These are phyloP conservation scores for Spongilla lacustris DNA, from an alignment of 37 sponge, comb jelly and placozoan genomes.

Conservation along the genomic window DNA sequence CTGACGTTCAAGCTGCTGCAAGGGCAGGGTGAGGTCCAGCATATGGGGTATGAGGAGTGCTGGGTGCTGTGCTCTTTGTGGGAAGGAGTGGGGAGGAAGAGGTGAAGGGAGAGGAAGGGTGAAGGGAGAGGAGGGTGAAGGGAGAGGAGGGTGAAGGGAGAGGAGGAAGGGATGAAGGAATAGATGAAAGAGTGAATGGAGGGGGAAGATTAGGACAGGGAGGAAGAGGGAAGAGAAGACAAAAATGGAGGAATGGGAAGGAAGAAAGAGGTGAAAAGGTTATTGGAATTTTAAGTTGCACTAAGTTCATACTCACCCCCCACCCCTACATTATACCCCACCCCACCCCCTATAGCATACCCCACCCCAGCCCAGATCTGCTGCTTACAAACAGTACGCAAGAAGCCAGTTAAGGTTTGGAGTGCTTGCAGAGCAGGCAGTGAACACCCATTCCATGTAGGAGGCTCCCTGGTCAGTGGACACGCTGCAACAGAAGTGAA, in stretches of 20 bases:
- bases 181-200: background rate
- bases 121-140: background rate
- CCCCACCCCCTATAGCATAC: no score
- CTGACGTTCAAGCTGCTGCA: background rate
- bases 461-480: background rate
- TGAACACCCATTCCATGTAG: background rate
- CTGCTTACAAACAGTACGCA: background rate
- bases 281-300: no score
- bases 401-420: background rate
- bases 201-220: background rate
- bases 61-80: background rate
- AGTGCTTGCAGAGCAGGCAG: background rate
- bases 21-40: background rate
- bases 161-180: background rate
- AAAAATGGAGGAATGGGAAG: background rate
- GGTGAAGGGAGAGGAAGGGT: background rate
- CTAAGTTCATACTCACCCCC: no score
- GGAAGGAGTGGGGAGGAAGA: background rate
- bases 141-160: background rate
- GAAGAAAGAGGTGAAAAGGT: background rate
- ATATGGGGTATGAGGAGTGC: background rate
- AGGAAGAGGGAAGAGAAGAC: background rate
- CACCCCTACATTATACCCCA: no score
- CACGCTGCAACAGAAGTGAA: background rate
- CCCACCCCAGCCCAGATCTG: no score